A percentile compares a stretch with the other conserved stretches of the same genome.
phyloP scores from a whole-genome alignment of 1,140 invertebrate genomes.

The Bombyx mandarina region DNA sequence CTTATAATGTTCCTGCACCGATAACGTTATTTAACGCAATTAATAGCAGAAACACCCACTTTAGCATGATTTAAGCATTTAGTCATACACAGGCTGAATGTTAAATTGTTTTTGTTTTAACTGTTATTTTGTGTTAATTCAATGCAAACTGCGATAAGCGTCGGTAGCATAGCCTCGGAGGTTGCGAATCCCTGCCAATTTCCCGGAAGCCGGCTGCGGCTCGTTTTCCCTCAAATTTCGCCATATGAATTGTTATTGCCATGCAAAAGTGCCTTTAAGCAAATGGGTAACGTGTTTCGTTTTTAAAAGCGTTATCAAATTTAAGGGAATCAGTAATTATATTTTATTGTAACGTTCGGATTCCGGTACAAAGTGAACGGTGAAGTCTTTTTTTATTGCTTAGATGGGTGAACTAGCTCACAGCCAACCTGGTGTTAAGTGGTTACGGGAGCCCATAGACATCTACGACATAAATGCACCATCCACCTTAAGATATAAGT shows the following conservation, averaged over 20 bases:
- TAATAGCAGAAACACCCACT: constrained; percentile 52
- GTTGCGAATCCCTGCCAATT: constrained; percentile 12
- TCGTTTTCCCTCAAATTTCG: constrained; percentile 3
- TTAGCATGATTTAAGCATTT: constrained; percentile 39
- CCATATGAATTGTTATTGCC: not conserved
- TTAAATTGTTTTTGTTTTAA: constrained; percentile 50
- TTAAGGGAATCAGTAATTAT: too few species aligned
- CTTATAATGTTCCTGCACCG: constrained; percentile 35
- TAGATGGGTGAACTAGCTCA: too few species aligned
- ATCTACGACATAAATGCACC: too few species aligned
- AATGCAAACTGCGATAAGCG: constrained; percentile 30
- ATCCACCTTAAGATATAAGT: too few species aligned
- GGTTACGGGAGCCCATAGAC: too few species aligned
- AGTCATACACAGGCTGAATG: constrained; percentile 40
- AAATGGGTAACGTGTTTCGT: too few species aligned
- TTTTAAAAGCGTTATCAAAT: too few species aligned
- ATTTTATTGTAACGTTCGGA: too few species aligned
- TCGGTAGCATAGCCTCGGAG: constrained; percentile 9
- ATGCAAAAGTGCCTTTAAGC: not conserved
- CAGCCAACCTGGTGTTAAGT: too few species aligned
- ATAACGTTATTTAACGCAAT: constrained; percentile 55
- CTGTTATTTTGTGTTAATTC: constrained; percentile 53
- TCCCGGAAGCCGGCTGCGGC: constrained; percentile 2
- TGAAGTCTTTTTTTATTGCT: too few species aligned
- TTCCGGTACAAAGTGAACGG: too few species aligned